Evolutionary conservation across 1,140 invertebrate species (phyloP), one percentile per base, ranked within the genome.

Genomic region (Leptonema lineaticorne): DNA sequence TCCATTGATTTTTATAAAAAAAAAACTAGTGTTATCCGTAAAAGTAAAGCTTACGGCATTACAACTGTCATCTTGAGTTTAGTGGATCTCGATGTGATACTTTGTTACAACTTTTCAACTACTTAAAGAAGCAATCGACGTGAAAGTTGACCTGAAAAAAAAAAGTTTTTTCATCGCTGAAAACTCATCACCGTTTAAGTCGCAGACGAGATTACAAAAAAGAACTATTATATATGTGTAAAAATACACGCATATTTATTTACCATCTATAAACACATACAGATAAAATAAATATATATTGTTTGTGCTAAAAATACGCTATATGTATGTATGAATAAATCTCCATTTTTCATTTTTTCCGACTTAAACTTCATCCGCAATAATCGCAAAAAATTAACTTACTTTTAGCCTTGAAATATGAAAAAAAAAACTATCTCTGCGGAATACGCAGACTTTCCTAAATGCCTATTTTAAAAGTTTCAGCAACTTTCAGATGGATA

Each of bases 41-140:
- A 4, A 20, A 22, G 20, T 18, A 20, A 7, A 48, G 22, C 46
- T 48, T 48, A 20, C 2, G 16, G 18, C 16, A 48, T 20, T 8
- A 20, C 46, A 22, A 48, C 46, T 18, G 2, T 20, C 46, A 20
- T 48, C 37, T 16, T 41, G 9, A 41, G 37, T 41, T 41, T 16
- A 41, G 37, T 41, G 37, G 37, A 41, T 41, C 37, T 14, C 37
- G 37, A 41, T 20, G 18, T 48, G 46, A 48, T 48, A 48, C 46
- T 48, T 48, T 22, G 46, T 20, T 16, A 22, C n/a, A 48, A 48
- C 46, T 48, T 48, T 48, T 14, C 46, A 48, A 48, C 46, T 48
- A 48, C 46, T 48, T 48, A 48, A 8, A 7, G 46, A 48, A 22
- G 46, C n/a, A 16, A 48, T 48, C 5, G 46, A 48, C 14, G 14